These are phyloP conservation scores for Hydrochoerus hydrochaeris DNA, from an alignment of 2,113 vertebrate genomes.

Conservation along the genomic window DNA sequence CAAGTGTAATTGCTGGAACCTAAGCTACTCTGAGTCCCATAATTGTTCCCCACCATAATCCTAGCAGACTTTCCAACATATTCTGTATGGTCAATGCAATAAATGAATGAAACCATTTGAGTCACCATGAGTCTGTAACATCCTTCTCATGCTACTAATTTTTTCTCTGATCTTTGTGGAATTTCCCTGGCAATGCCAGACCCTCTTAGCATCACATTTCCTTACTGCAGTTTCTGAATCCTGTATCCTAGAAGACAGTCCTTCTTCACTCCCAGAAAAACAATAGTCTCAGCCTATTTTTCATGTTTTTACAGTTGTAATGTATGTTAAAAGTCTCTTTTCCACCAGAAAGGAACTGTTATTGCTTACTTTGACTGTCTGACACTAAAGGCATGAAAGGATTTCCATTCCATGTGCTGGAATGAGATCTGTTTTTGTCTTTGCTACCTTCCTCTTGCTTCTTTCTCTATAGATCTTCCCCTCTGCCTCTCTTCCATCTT, in stretches of 20 bases:
- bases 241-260: not conserved
- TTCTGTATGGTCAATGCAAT: constrained; percentile 4
- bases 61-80: constrained; percentile 11
- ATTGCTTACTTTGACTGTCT: not conserved
- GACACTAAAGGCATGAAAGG: not conserved
- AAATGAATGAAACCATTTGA: not conserved
- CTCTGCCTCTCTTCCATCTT: not conserved
- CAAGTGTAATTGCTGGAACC: constrained; percentile 43
- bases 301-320: not conserved
- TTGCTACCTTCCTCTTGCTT: not conserved
- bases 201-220: not conserved
- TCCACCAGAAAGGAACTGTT: not conserved
- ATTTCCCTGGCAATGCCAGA: rapidly evolving
- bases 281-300: not conserved
- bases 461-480: rapidly evolving
- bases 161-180: not conserved
- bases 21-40: constrained; percentile 41
- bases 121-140: not conserved
- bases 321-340: not conserved
- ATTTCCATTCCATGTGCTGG: not conserved
- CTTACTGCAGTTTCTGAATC: not conserved
- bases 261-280: not conserved
- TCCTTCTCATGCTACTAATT: rapidly evolving
- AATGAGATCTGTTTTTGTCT: not conserved
- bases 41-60: not conserved